Conservation (phyloP, 2,888 invertebrate species). For the Cremastinae sp. region DNA sequence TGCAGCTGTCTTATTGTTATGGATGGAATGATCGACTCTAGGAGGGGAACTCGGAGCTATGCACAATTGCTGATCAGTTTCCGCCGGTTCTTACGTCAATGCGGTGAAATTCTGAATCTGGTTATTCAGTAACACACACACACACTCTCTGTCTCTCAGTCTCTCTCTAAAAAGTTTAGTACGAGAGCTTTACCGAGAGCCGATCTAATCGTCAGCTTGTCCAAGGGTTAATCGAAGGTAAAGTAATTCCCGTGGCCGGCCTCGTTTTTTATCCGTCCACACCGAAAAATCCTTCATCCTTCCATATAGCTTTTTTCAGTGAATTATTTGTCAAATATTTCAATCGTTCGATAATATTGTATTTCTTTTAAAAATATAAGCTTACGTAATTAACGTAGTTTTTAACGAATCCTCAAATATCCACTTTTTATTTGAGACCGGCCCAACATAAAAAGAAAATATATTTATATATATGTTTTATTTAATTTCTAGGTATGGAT, state of each 20-base stretch:
- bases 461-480: slow-evolving; percentile 67
- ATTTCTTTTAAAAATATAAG: background rate
- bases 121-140: slow-evolving; percentile 79
- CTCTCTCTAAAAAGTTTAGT: slow-evolving; percentile 76
- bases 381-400: slow-evolving; percentile 28
- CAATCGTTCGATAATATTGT: slow-evolving; percentile 4
- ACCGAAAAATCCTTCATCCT: background rate
- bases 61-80: slow-evolving; percentile 76
- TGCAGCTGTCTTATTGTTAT: slow-evolving; percentile 80
- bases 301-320: slow-evolving; percentile 8
- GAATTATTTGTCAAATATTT: background rate
- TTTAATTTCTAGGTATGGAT: slow-evolving; percentile 80
- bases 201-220: slow-evolving; percentile 79
- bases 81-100: slow-evolving; percentile 78
- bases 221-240: slow-evolving; percentile 80
- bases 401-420: slow-evolving; percentile 1
- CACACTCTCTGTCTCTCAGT: slow-evolving; percentile 75
- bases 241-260: slow-evolving; percentile 81
- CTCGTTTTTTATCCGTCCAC: slow-evolving; percentile 67
- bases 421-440: slow-evolving; percentile 71
- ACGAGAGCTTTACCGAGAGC: slow-evolving; percentile 78
- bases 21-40: slow-evolving; percentile 80
- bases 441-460: slow-evolving; percentile 71
- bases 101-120: slow-evolving; percentile 78
- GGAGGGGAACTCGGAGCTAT: slow-evolving; percentile 79